A percentile compares a stretch with the other conserved stretches of the same genome.
Evolutionary conservation across 2,888 invertebrate genomes (phyloP).

Genomic region (Drosophila atripex): DNA sequence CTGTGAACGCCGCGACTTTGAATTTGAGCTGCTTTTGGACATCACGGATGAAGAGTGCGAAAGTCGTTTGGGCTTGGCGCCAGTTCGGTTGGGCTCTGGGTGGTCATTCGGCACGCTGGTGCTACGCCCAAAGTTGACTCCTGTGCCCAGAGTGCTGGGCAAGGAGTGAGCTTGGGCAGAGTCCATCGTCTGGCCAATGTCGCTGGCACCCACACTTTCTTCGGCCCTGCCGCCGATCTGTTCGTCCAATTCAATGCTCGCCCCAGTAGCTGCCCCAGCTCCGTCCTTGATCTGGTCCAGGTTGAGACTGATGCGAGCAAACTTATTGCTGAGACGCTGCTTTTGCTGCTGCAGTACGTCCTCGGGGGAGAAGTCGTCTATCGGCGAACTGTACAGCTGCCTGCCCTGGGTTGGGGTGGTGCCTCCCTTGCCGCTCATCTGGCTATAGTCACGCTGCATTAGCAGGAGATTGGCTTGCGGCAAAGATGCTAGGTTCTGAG

Average conservation of each 20-base stretch:
- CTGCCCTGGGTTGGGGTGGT: slow-evolving; percentile 61
- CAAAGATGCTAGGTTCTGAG: slow-evolving; percentile 5
- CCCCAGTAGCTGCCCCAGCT: slow-evolving; percentile 49
- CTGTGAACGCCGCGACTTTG: slow-evolving; percentile 76
- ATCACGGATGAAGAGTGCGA: slow-evolving; percentile 76
- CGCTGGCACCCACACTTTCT: slow-evolving; percentile 32
- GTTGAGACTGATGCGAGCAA: slow-evolving; percentile 80
- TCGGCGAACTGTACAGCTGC: slow-evolving; percentile 80
- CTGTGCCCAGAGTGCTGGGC: slow-evolving; percentile 67
- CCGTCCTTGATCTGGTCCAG: slow-evolving; percentile 79
- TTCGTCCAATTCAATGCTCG: slow-evolving; percentile 57
- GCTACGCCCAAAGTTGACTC: slow-evolving; percentile 64
- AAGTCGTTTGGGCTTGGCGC: slow-evolving; percentile 82
- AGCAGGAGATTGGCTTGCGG: slow-evolving; percentile 63
- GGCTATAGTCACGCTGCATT: slow-evolving; percentile 75
- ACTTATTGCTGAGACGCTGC: slow-evolving; percentile 77
- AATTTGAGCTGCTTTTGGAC: slow-evolving; percentile 64
- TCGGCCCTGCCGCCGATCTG: slow-evolving; percentile 43
- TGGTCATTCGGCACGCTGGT: slow-evolving; percentile 59
- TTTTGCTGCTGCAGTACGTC: slow-evolving; percentile 61
- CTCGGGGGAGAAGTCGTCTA: slow-evolving; percentile 70
- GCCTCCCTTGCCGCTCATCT: slow-evolving; percentile 65
- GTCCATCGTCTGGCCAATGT: not conserved
- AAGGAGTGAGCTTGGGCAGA: slow-evolving; percentile 68
- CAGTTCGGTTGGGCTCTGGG: slow-evolving; percentile 63